Base-by-base conservation (phyloP, 1,140 invertebrate genomes). In the Drosophila aff. region DNA sequence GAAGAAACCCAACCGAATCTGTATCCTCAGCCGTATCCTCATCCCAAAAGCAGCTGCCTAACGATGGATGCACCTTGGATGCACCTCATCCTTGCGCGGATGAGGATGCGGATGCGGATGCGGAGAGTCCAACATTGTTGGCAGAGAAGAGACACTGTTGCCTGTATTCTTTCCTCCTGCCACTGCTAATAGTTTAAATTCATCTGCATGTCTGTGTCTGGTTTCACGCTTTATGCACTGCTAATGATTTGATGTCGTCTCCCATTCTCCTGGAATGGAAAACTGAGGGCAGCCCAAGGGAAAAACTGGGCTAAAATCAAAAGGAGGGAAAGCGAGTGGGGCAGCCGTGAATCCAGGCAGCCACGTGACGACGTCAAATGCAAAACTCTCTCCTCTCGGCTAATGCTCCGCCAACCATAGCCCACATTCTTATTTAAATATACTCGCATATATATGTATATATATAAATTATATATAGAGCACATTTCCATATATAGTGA, bases 181-280 rank as follows among this genome's bases (percentile, higher is more conserved):
- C 38, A 41, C 41, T 66, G 61, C 76, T 86, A 86, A 87, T 86
- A 86, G 83, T 87, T 86, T 82, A 86, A 86, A 86, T 86, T 82
- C 82, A 86, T 86, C 76, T 80, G 66, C 63, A 87, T 79, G 66
- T 76, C 61, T 79, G 59, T 79, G 79, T 75, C 83, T 82, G 76
- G 83, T 86, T 86, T 87, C 80, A 86, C 80, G 83, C 83, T 86
- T 79, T 87, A 82, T 87, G 82, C 82, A 76, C 82, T 86, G 82
- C 83, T 86, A 86, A 86, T 86, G 83, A 86, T 82, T 86, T 87
- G 76, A 86, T 86, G 82, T 82, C 61, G 66, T 86, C 72, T 79
- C 50, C 60, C 55, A 18, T 62, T 38, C 28, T 40, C 67, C 47
- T 31, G 64, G n/a, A 18, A 13, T 13, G 49, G n/a, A 33, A 28